Evolutionary conservation across 2,797 vertebrate genomes (phyloP).

Genomic region (Crocodylus rhombifer): DNA sequence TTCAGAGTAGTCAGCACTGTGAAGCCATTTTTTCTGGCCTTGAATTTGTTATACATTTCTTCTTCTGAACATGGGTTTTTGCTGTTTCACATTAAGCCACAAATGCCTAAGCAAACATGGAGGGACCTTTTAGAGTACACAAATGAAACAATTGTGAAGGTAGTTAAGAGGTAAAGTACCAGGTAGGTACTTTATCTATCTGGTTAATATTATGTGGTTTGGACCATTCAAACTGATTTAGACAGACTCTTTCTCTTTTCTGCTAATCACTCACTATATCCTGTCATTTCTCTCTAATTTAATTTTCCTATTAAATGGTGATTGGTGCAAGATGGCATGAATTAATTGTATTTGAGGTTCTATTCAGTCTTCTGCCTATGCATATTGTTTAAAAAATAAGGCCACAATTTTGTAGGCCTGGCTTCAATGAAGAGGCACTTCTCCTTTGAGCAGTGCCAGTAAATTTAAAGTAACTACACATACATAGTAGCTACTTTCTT

Average conservation of each 20-base stretch:
- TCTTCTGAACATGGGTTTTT: no score
- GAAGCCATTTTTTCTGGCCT: slow-evolving; percentile 11
- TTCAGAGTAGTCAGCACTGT: neutral
- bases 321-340: neutral
- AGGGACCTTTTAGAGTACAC: neutral
- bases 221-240: slow-evolving; percentile 24
- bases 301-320: neutral
- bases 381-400: neutral
- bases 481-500: no score
- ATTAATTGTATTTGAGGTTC: neutral
- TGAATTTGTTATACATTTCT: slow-evolving; percentile 8
- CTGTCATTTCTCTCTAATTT: neutral
- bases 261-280: slow-evolving; percentile 30
- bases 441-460: no score
- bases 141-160: neutral
- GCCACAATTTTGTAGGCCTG: neutral
- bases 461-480: no score
- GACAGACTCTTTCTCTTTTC: slow-evolving; percentile 54
- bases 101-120: slow-evolving; percentile 14
- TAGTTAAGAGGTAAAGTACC: neutral
- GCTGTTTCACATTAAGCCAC: neutral
- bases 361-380: neutral
- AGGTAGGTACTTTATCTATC: neutral
- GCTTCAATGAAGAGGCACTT: neutral
- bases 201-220: slow-evolving; percentile 24